A percentile compares a stretch with the other conserved stretches of the same genome.
Evolutionary conservation across 35 echinoderm and acorn worm genomes (phyloP).

Genomic region (Amphiura filiformis): DNA sequence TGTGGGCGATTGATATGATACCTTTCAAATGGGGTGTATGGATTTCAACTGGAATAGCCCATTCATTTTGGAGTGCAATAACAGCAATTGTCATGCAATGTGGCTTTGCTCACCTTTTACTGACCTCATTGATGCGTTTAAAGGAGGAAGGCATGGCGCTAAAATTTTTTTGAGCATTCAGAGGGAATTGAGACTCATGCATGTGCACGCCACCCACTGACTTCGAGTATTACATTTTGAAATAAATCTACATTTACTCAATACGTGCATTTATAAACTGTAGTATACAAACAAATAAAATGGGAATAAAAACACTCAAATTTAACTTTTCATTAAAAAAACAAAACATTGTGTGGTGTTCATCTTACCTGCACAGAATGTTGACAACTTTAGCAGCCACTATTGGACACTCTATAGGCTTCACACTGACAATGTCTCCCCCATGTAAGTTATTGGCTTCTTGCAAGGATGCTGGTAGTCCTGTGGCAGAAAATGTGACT

Average conservation of each 20-base stretch:
- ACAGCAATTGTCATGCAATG: too few species aligned
- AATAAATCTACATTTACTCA: too few species aligned
- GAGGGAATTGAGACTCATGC: background rate
- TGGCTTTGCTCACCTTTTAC: too few species aligned
- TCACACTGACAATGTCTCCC: conserved; percentile 33
- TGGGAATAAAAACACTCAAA: background rate
- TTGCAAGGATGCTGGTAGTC: background rate
- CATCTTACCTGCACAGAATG: conserved; percentile 40
- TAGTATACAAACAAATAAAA: background rate
- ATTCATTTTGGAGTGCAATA: too few species aligned
- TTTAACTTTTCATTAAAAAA: background rate
- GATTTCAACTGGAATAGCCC: too few species aligned
- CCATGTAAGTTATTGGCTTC: conserved; percentile 7
- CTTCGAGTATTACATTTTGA: too few species aligned
- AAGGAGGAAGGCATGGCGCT: too few species aligned
- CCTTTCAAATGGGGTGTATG: too few species aligned
- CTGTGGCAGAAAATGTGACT: too few species aligned
- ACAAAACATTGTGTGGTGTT: background rate
- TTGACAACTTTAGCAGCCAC: conserved; percentile 29
- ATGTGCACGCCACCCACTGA: too few species aligned
- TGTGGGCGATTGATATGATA: too few species aligned
- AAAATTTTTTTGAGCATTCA: background rate
- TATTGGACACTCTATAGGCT: conserved; percentile 29
- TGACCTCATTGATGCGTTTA: too few species aligned
- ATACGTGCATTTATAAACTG: background rate